Conservation (phyloP, 2,888 invertebrate species). For the Tholera decimalis region DNA sequence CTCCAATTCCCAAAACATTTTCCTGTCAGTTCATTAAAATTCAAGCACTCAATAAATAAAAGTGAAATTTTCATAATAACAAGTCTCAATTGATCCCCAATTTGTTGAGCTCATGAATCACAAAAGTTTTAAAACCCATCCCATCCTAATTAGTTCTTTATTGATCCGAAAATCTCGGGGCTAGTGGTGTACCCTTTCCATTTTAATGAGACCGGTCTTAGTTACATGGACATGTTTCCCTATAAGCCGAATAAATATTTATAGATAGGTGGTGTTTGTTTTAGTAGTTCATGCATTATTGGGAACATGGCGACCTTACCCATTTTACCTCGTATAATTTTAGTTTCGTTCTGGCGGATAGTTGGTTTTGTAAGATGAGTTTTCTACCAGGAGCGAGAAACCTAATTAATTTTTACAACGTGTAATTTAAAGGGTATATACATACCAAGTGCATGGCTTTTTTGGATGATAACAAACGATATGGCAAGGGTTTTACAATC, state of each 20-base stretch:
- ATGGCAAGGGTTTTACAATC: too few species aligned
- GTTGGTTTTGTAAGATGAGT: background rate
- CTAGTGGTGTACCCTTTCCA: conserved; percentile 54
- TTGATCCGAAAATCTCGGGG: conserved; percentile 55
- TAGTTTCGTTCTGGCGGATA: background rate
- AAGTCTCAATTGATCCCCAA: conserved; percentile 44
- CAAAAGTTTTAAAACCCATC: conserved; percentile 49
- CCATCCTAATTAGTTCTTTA: conserved; percentile 52
- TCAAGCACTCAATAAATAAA: conserved; percentile 33
- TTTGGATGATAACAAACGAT: too few species aligned
- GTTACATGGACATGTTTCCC: conserved; percentile 53
- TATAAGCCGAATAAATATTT: conserved; percentile 60
- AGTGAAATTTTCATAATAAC: conserved; percentile 41
- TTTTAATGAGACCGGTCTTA: conserved; percentile 63
- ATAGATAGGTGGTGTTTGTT: conserved; percentile 45
- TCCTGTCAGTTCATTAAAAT: conserved; percentile 25
- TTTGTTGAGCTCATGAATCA: conserved; percentile 56
- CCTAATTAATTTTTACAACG: too few species aligned
- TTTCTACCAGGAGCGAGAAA: background rate
- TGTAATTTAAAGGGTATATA: too few species aligned
- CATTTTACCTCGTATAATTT: conserved; percentile 11
- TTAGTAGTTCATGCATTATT: conserved; percentile 46
- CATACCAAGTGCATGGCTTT: too few species aligned
- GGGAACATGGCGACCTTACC: conserved; percentile 17
- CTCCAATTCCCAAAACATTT: conserved; percentile 6